Base-by-base conservation (phyloP, 2,888 invertebrate genomes). In the Chromoteleia sp. region DNA sequence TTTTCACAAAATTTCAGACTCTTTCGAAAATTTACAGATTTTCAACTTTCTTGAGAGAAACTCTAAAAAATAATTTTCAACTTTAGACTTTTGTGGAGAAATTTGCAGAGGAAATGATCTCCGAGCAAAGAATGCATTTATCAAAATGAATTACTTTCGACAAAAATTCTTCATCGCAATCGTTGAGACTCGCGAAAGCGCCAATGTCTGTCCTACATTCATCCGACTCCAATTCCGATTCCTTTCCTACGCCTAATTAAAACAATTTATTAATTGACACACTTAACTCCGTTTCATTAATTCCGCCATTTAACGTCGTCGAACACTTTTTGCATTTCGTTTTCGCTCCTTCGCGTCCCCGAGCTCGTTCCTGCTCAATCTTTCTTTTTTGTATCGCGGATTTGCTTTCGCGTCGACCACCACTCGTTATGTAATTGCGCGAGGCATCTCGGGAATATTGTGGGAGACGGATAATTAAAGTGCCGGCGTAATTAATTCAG, bases 401-500 rank as follows among this genome's bases (percentile, higher is more conserved):
- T 45, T 14, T 33, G 29, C 33, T 21, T 68, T 76, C 61, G 61
- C 19, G 70, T 21, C 56, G 21, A 45, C 58, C 52, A 50, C 15
- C 41, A 39, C 43, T 75, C 48, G 61, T 41, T 12, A 30, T 45
- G 43, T 81, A 76, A 81, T 81, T 71, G 59, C 41, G 67, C 59
- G 39, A 58, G 45, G 48, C 41, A 76, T 61, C 67, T 52, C 65
- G 50, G 14, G 50, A 52, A 71, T 70, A 56, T 75, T 63, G 48
- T 41, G 61, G 25, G 29, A 54, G 36, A 29, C 45, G 59, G 59
- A 67, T 77, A 81, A 81, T 81, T 77, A 77, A 73, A 67, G 71
- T 54, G 56, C 45, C 67, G 25, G 61, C 45, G 61, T 81, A 75
- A 77, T 61, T 81, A 73, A 81, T 68, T 81, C 30, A 41, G 50